Evolutionary conservation across 2,797 vertebrate species (phyloP).

Genomic region (Danio choprae): DNA sequence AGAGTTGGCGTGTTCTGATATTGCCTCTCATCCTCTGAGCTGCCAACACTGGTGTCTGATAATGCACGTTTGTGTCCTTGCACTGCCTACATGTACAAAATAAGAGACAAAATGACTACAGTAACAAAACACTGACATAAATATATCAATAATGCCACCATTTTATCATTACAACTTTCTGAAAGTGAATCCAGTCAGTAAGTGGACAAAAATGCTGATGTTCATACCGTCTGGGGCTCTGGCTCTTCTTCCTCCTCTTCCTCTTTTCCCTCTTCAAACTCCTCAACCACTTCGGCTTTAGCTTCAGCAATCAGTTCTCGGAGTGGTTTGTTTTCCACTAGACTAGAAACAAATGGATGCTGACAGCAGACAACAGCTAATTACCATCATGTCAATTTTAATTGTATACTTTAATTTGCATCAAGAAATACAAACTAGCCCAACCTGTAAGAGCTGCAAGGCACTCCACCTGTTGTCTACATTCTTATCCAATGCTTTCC

Average conservation of each 20-base stretch:
- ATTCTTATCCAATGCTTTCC: slow-evolving; percentile 95
- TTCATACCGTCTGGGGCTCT: slow-evolving; percentile 87
- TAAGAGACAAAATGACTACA: background rate
- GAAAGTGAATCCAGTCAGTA: background rate
- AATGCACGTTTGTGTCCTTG: slow-evolving; percentile 91
- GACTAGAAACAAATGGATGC: slow-evolving; percentile 93
- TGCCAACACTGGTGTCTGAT: slow-evolving; percentile 93
- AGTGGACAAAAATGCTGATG: background rate
- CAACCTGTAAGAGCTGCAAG: slow-evolving; percentile 90
- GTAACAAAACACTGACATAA: background rate
- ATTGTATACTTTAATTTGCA: background rate
- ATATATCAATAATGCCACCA: background rate
- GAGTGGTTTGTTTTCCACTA: slow-evolving; percentile 88
- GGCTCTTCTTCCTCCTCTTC: slow-evolving; percentile 96
- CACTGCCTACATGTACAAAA: slow-evolving; percentile 73
- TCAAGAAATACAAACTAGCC: background rate
- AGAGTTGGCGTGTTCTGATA: slow-evolving; percentile 85
- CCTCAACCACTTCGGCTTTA: slow-evolving; percentile 97
- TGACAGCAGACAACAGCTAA: slow-evolving; percentile 57
- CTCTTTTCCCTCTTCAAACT: slow-evolving; percentile 96
- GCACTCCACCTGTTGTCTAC: slow-evolving; percentile 91
- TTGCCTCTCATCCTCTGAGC: slow-evolving; percentile 95
- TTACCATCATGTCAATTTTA: background rate
- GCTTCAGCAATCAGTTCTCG: slow-evolving; percentile 96
- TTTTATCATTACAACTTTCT: background rate